Conservation (phyloP, 2,113 vertebrate species). For the Rostratula benghalensis region DNA sequence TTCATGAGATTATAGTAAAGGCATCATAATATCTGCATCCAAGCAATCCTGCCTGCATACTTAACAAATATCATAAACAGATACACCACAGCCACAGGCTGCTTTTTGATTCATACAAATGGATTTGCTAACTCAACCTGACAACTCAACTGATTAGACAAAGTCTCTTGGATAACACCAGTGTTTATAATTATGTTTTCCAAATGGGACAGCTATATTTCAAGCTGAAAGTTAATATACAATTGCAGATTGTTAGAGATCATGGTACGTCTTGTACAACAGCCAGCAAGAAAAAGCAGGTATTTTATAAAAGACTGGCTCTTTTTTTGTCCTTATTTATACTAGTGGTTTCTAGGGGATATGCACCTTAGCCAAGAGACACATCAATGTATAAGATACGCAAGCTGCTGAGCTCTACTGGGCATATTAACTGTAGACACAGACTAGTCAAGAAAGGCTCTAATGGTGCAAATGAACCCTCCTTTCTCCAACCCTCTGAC, state of each 20-base stretch:
- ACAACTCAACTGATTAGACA: conserved; percentile 36
- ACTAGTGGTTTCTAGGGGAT: neutral
- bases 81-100: neutral
- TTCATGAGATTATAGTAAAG: neutral
- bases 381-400: accelerated
- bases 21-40: neutral
- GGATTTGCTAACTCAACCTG: conserved; percentile 26
- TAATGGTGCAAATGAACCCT: neutral
- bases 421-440: neutral
- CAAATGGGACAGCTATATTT: neutral
- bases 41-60: accelerated
- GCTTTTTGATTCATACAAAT: conserved; percentile 14
- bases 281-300: neutral
- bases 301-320: neutral
- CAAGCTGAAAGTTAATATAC: neutral
- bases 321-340: neutral
- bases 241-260: neutral
- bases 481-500: neutral
- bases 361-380: neutral
- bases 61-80: neutral
- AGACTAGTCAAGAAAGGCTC: neutral
- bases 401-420: neutral
- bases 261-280: neutral
- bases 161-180: neutral
- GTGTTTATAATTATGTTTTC: neutral